Evolutionary conservation across 2,888 invertebrate species (phyloP), one percentile per base, ranked within the genome.

Genomic region (Teinopalpus imperialis): DNA sequence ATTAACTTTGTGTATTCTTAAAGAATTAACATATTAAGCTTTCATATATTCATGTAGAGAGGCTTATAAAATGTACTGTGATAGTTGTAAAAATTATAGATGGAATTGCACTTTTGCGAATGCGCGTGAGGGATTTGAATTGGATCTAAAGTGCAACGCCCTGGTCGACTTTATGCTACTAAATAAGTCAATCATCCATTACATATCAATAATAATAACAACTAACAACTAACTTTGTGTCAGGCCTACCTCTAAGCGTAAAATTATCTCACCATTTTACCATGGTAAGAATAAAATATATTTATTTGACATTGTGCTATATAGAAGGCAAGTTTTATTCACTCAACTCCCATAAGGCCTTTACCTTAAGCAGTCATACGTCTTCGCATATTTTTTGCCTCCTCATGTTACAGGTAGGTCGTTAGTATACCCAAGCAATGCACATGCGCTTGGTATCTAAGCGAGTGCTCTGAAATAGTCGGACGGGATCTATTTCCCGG

Each of bases 401-500:
- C 74, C 74, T 78, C 74, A 71, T 64, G 66, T 76, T 81, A 77
- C 81, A 75, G 78, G 81, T 78, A 46, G 41, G 34, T 73, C 65
- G 70, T 61, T 63, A 62, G 55, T 51, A 57, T 47, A 54, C 46
- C 48, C 56, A 66, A 64, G 69, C 70, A 63, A 61, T 56, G 61
- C 60, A 61, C 62, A 63, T 69, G 67, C 67, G 60, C 63, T 66
- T 64, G 63, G 69, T 79, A 66, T 79, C 75, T 76, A 73, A 75
- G 75, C 71, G 66, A 66, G 69, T 72, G 73, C 73, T 81, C 86
- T 85, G 85, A 85, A 83, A 87, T 86, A 87, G 86, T 85, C 81
- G 69, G 82, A 79, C 81, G 81, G 81, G 85, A 85, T 87, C 82
- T 85, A 85, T 86, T 87, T 83, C 81, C 81, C 81, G 81, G 78